Evolutionary conservation across 2,888 invertebrate species (phyloP), one percentile per base, ranked within the genome.

Genomic region (Agrilus biguttatus): DNA sequence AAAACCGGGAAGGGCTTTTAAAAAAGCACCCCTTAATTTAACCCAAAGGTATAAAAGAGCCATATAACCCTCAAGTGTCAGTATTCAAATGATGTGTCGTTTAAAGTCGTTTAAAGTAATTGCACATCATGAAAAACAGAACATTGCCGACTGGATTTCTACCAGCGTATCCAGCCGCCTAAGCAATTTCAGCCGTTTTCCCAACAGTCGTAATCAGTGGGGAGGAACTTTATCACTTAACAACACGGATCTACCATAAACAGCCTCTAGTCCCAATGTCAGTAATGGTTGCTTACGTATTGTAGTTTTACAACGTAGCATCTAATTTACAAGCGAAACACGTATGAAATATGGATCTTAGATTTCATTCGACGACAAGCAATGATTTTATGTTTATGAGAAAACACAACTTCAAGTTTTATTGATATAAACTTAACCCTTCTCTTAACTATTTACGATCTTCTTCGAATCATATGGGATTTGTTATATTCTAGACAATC

Each of bases 221-320:
- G 55, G 55, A 56, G 58, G 53, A 60, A 57, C 56, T 65, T 64
- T 65, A 64, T 64, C 63, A 63, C 63, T 60, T 62, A 55, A 64
- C 64, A 64, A 65, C 62, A 28, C 10, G 28, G 28, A 28, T 28
- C 28, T 10, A 10, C 28, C 10, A 28, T 28, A 28, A 28, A 28
- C 28, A 28, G 28, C 28, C 28, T 28, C 28, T 28, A 28, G 28
- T 28, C 28, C 28, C 28, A 28, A 28, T 28, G 28, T 8, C 28
- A 10, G 28, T 28, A 28, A 28, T 28, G 28, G 28, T 28, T 28
- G 10, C 28, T 28, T 28, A 28, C 28, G 28, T 28, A 28, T 28
- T 28, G 28, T 28, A 28, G 28, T 28, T 28, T 28, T 28, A 28
- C 28, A 28, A 28, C 28, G 4, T 28, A 10, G 28, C 28, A 28